Evolutionary conservation across 2,797 vertebrate species (phyloP), one percentile per base, ranked within the genome.

Genomic region (Smutsia temminckii): DNA sequence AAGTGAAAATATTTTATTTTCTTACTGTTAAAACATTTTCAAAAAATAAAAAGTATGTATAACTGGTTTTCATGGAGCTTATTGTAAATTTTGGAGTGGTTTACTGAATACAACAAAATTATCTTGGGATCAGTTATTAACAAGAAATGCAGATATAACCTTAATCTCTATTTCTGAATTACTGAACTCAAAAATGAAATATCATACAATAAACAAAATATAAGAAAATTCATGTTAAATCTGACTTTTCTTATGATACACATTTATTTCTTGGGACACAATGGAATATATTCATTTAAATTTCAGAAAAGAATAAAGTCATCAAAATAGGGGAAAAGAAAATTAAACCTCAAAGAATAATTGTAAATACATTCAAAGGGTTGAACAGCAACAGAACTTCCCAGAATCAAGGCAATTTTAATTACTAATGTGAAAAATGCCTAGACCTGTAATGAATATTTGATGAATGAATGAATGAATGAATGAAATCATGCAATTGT

Each of bases 321-420:
- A 83, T 57, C 21, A 72, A 89, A 77, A 55, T 18, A 88, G 46
- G 1, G 27, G 9, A 91, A 74, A 5, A 78, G 34, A 84, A 79
- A 88, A 92, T 78, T 94, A 75, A 94, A 49, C 23, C 42, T 92
- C 23, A 75, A 59, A 20, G 11, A 80, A 68, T 64, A 90, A 34
- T 59, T 85, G 10, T 4, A 92, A 79, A 80, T 49, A 93, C 79
- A 80, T 83, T 89, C 8, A 69, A 74, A 91, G 20, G 34, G 20
- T 14, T 61, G 6, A 87, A 81, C 12, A 93, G 72, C 13, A 69
- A 37, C 5, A 79, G 59, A 88, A 78, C 32, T 93, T 90, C 59
- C 64, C 77, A 93, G 75, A 88, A 79, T 79, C 42, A 68, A 34
- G 25, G 18, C 37, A 88, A 68, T 29, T 88, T 85, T 88, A 88